phyloP scores from a whole-genome alignment of 2,113 vertebrate genomes.

The Puma concolor region DNA sequence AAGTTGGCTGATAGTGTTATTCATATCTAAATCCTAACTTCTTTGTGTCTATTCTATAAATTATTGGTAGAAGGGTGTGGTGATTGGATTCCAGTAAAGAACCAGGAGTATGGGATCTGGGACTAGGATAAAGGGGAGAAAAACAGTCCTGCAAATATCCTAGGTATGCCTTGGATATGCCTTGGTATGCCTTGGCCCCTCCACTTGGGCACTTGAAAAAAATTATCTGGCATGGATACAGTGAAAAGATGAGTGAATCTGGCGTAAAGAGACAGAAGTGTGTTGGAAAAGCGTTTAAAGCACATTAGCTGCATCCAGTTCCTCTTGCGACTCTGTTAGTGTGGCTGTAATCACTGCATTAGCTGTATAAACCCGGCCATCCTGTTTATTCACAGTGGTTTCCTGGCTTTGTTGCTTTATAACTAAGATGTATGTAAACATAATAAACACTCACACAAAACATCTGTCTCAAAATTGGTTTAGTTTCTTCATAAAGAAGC shows the following conservation, averaged over 20 bases:
- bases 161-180: not conserved
- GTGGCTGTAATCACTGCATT: not conserved
- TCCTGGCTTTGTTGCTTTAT: conserved; percentile 8
- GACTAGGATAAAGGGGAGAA: not conserved
- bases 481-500: not conserved
- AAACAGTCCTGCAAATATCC: not conserved
- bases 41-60: not conserved
- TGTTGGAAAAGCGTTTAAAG: not conserved
- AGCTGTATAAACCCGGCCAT: not conserved
- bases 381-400: not conserved
- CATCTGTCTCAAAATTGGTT: conserved; percentile 26
- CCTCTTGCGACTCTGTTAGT: not conserved
- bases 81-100: not conserved
- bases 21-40: not conserved
- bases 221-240: not conserved
- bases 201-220: not conserved
- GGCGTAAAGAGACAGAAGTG: not conserved
- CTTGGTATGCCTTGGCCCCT: not conserved
- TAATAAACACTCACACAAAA: not conserved
- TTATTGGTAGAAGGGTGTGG: not conserved
- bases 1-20: not conserved
- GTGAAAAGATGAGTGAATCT: not conserved
- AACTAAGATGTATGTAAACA: not conserved
- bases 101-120: not conserved
- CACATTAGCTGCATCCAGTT: not conserved